Evolutionary conservation across 1,140 invertebrate species (phyloP).

Genomic region (Zaprionus vittiger): DNA sequence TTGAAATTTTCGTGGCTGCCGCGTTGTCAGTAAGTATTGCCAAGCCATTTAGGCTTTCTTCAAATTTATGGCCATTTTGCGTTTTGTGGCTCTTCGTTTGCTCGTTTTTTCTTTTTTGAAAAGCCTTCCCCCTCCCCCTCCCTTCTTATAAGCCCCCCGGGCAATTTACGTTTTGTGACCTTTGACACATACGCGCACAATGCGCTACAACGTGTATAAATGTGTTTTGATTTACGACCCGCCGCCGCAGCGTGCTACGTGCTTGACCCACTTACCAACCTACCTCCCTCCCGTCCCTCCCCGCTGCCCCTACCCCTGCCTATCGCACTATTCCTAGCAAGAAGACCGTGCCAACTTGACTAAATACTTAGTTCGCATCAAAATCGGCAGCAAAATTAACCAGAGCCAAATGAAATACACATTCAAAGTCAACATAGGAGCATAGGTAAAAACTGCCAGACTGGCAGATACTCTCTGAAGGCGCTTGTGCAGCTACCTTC

Average conservation of each 20-base stretch:
- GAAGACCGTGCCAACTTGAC: not conserved
- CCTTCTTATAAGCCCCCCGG: not conserved
- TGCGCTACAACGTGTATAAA: conserved; percentile 23
- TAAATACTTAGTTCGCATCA: conserved; percentile 17
- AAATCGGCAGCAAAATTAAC: conserved; percentile 29
- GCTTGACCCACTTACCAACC: conserved; percentile 43
- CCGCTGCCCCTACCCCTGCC: not conserved
- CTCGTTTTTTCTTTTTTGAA: conserved; percentile 29
- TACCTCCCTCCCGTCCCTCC: too few species aligned
- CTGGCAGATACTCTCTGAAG: not conserved
- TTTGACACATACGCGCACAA: conserved; percentile 49
- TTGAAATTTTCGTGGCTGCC: conserved; percentile 37
- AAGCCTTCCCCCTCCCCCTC: conserved; percentile 10
- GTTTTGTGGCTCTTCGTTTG: conserved; percentile 60
- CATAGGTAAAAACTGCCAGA: not conserved
- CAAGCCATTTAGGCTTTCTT: conserved; percentile 73
- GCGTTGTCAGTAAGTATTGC: conserved; percentile 56
- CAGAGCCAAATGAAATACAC: conserved; percentile 1
- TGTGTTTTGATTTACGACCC: conserved; percentile 65
- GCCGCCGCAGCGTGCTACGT: conserved; percentile 23
- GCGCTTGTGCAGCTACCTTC: too few species aligned
- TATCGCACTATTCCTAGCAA: not conserved
- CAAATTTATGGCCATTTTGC: conserved; percentile 77
- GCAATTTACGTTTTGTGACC: conserved; percentile 70
- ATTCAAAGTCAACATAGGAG: conserved; percentile 20